These are phyloP conservation scores for Rhea americana DNA, from an alignment of 2,113 vertebrate genomes.

Conservation along the genomic window DNA sequence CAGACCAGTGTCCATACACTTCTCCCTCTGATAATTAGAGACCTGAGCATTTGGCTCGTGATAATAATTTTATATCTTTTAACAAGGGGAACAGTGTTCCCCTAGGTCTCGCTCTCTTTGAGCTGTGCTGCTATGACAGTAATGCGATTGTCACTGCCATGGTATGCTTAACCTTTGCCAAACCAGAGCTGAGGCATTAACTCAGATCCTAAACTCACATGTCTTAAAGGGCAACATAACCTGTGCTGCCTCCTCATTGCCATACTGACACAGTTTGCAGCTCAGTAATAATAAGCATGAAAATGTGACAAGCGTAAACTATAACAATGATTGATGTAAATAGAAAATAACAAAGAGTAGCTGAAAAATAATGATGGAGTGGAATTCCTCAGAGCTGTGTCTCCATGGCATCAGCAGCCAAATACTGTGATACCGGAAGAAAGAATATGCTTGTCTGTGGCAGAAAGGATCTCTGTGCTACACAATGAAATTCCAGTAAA, in stretches of 20 bases:
- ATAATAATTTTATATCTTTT: conserved; percentile 45
- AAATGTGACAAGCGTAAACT: conserved; percentile 45
- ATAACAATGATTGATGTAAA: conserved; percentile 56
- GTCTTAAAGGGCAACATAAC: conserved; percentile 71
- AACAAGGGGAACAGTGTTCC: conserved; percentile 39
- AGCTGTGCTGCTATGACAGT: conserved; percentile 55
- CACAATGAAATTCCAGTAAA: conserved; percentile 63
- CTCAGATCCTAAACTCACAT: conserved; percentile 62
- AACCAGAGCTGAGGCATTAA: conserved; percentile 69
- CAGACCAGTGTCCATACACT: not conserved
- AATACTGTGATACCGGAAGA: not conserved
- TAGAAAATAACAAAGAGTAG: conserved; percentile 62
- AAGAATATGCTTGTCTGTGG: not conserved
- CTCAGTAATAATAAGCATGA: conserved; percentile 51
- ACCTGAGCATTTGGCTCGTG: conserved; percentile 17
- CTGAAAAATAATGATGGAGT: conserved; percentile 59
- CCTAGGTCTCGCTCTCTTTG: conserved; percentile 60
- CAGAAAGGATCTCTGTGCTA: conserved; percentile 39
- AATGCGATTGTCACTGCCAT: conserved; percentile 74
- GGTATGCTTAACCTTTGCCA: conserved; percentile 78
- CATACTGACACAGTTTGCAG: conserved; percentile 23
- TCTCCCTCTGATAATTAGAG: not conserved
- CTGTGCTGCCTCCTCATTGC: conserved; percentile 7
- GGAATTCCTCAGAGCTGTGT: conserved; percentile 51
- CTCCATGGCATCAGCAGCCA: conserved; percentile 57